phyloP scores from a whole-genome alignment of 2,888 invertebrate genomes.

The Idaea dimidiata region DNA sequence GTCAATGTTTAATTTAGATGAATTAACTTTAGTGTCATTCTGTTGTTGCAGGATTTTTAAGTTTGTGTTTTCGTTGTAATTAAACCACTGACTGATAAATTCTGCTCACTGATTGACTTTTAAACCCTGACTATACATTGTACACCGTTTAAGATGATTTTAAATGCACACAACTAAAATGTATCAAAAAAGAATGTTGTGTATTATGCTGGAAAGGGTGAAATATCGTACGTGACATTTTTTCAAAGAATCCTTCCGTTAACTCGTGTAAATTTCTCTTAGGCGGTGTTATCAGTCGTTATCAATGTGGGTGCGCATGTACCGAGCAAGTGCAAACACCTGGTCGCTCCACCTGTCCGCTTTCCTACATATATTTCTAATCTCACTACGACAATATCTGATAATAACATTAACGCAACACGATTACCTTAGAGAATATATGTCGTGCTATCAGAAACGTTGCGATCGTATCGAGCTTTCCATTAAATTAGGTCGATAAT shows the following conservation, averaged over 20 bases:
- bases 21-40: no score
- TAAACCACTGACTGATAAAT: no score
- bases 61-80: no score
- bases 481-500: background rate
- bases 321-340: slow-evolving; percentile 73
- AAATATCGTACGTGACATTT: no score
- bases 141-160: no score
- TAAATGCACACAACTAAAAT: background rate
- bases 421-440: slow-evolving; percentile 17
- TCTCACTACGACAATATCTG: slow-evolving; percentile 29
- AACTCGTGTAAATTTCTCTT: background rate
- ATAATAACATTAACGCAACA: slow-evolving; percentile 16
- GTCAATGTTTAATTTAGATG: no score
- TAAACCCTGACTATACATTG: no score
- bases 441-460: background rate
- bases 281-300: slow-evolving; percentile 48
- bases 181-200: background rate
- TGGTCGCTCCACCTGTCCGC: slow-evolving; percentile 64
- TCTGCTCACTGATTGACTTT: no score
- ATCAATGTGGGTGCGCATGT: slow-evolving; percentile 64
- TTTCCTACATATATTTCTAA: slow-evolving; percentile 33
- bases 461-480: background rate
- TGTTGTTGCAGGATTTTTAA: no score
- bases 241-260: background rate
- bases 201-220: no score